A percentile compares a stretch with the other conserved stretches of the same genome.
These are phyloP conservation scores for Nemotelus pantherinus DNA, from an alignment of 2,888 invertebrate species.

Conservation along the genomic window DNA sequence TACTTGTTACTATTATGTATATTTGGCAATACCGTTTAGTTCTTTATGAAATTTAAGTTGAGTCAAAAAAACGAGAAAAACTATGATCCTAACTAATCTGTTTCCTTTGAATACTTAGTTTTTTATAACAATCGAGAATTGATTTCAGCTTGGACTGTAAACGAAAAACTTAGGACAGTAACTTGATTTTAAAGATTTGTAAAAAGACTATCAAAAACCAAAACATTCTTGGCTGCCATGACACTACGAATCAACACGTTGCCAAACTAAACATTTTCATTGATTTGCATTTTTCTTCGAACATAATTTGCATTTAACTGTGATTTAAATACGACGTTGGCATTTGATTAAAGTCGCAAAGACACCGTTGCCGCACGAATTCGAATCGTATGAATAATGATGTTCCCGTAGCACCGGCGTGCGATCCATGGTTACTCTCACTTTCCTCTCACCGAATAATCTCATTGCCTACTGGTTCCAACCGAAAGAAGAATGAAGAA, in stretches of 20 bases:
- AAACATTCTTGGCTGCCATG: not conserved
- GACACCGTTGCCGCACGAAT: not conserved
- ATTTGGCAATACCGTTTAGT: too few species aligned
- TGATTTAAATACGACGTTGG: slow-evolving; percentile 5
- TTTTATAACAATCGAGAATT: too few species aligned
- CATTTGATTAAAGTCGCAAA: not conserved
- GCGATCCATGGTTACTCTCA: slow-evolving; percentile 14
- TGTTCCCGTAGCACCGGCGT: not conserved
- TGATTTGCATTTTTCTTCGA: not conserved
- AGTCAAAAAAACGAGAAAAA: too few species aligned
- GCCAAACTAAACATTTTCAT: not conserved
- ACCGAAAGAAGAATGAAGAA: slow-evolving; percentile 21
- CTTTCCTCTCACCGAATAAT: slow-evolving; percentile 24
- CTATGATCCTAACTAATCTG: too few species aligned
- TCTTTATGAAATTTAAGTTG: too few species aligned
- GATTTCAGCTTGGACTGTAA: not conserved
- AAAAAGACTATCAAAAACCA: not conserved
- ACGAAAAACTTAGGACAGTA: slow-evolving; percentile 38
- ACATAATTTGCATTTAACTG: slow-evolving; percentile 15
- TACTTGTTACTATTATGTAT: too few species aligned
- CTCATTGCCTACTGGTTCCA: not conserved
- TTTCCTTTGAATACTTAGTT: too few species aligned
- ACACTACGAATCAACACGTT: not conserved
- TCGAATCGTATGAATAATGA: not conserved
- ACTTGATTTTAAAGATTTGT: slow-evolving; percentile 11